These are phyloP conservation scores for Chascanopsetta lugubris DNA, from an alignment of 2,113 vertebrate genomes.

Conservation along the genomic window DNA sequence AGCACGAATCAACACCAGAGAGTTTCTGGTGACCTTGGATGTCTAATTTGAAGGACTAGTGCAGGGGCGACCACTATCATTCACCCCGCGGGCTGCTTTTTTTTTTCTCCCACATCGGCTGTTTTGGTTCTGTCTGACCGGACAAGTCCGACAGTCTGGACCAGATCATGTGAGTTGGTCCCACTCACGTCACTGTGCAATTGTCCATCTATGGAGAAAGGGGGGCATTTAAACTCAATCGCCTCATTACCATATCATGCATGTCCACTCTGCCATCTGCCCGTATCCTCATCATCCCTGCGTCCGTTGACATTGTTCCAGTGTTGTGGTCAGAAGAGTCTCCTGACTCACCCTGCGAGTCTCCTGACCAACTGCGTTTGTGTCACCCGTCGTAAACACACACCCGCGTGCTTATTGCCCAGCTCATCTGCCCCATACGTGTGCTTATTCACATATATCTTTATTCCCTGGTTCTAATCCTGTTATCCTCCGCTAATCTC, in stretches of 20 bases:
- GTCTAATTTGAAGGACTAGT: no score
- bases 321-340: background rate
- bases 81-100: no score
- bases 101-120: no score
- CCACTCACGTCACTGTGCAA: no score
- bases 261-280: slow-evolving; percentile 17
- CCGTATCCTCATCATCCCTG: slow-evolving; percentile 19
- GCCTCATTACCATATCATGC: slow-evolving; percentile 7
- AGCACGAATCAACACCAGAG: background rate
- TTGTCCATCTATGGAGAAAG: no score
- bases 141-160: no score
- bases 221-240: no score
- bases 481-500: slow-evolving; percentile 52
- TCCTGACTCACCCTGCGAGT: background rate
- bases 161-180: background rate
- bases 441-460: slow-evolving; percentile 35
- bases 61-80: no score
- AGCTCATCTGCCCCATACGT: slow-evolving; percentile 32
- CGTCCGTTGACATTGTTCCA: slow-evolving; percentile 26
- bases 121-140: background rate
- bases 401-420: slow-evolving; percentile 56
- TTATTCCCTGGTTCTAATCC: slow-evolving; percentile 17
- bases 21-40: no score
- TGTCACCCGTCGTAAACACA: slow-evolving; percentile 22
- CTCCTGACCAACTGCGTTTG: slow-evolving; percentile 23